Evolutionary conservation across 2,797 vertebrate species (phyloP).

Genomic region (Spinus olivaceus): DNA sequence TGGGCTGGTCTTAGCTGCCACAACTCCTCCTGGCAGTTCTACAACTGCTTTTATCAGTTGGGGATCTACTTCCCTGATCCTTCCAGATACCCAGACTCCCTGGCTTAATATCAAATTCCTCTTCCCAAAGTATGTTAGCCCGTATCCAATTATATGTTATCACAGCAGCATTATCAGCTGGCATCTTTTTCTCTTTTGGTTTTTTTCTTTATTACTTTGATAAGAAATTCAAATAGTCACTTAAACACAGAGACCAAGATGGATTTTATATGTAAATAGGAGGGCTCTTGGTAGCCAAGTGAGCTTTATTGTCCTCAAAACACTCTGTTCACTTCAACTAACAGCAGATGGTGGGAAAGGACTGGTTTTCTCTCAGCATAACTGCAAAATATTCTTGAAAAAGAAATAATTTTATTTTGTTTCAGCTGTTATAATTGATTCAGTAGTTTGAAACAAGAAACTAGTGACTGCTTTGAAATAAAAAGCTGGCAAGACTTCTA

Average conservation of each 20-base stretch:
- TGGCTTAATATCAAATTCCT: conserved; percentile 19
- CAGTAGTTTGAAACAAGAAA: not conserved
- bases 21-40: not conserved
- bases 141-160: conserved; percentile 4
- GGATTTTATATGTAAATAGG: not conserved
- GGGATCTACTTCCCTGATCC: conserved; percentile 1
- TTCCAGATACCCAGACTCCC: not conserved
- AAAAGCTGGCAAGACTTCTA: not conserved
- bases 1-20: not conserved
- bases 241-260: not conserved
- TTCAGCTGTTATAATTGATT: not conserved
- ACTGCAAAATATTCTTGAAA: not conserved
- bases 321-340: not conserved
- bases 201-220: conserved; percentile 23
- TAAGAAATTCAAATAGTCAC: conserved; percentile 41
- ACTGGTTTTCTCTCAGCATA: not conserved
- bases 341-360: not conserved
- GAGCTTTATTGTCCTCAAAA: not conserved
- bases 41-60: not conserved
- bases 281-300: not conserved
- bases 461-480: not conserved
- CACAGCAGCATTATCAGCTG: not conserved
- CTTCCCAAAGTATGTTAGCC: not conserved
- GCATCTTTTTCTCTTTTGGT: not conserved
- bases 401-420: not conserved